Evolutionary conservation across 2,113 vertebrate genomes (phyloP), one percentile per base, ranked within the genome.

Genomic region (Actinemys pallida): DNA sequence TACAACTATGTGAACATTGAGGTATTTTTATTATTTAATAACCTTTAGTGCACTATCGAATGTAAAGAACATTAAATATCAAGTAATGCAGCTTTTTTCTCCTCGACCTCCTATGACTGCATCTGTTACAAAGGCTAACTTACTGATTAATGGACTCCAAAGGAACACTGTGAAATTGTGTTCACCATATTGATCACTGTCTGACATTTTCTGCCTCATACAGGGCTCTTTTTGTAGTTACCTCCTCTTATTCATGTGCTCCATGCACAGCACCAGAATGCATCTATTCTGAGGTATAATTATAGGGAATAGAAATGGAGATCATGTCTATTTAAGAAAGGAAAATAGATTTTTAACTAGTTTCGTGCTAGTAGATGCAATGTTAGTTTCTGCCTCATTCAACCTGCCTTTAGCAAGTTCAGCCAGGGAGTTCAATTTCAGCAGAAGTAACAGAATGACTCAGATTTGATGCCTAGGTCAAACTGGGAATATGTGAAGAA

Each of bases 41-140:
- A 95, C 96, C 93, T 96, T 96, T 93, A 93, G 57, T 92, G 94
- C 54, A 95, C 86, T 94, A 93, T 17, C 81, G 75, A 82, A 35
- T 88, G 83, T 88, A 95, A 98, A 97, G 93, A 93, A 97, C 94
- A 95, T 72, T 88, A 95, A 97, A 97, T 97, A 97, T 89, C 96
- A 97, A 87, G 83, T 92, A 87, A 59, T 59, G 7, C 5, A 94
- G 82, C 13, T 17, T 78, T 7, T 69, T 80, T 25, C 49, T 35
- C 31, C 29, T 47, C 13, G 3, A 84, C 92, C 65, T 96, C 94
- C 6, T 88, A 78, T 92, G 92, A 94, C 91, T 95, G 85, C 86
- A 90, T 87, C 96, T 93, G 91, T 93, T 96, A 96, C 78, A 84
- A 93, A 78, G 69, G 81, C 90, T 89, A 91, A 72, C 87, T 86